Evolutionary conservation across 2,888 invertebrate genomes (phyloP).

Genomic region (Hylaea fasciaria): DNA sequence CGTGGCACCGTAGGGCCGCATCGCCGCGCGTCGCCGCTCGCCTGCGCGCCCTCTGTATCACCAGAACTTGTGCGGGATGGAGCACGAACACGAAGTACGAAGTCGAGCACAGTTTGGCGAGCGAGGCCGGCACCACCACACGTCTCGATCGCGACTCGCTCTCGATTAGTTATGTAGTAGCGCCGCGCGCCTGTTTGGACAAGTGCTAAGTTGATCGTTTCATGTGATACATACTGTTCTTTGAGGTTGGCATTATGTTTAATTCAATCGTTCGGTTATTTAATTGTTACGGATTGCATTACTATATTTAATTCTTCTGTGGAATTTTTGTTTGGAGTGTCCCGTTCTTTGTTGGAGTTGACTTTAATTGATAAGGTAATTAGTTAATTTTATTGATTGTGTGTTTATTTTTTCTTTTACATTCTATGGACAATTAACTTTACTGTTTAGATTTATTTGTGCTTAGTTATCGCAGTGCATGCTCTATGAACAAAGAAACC

Average conservation of each 20-base stretch:
- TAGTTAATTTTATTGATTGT: slow-evolving; percentile 40
- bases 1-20: slow-evolving; percentile 52
- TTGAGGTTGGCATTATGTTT: slow-evolving; percentile 79
- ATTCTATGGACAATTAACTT: slow-evolving; percentile 21
- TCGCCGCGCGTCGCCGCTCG: slow-evolving; percentile 40
- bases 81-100: slow-evolving; percentile 50
- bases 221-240: slow-evolving; percentile 80
- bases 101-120: slow-evolving; percentile 72
- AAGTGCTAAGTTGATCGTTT: slow-evolving; percentile 84
- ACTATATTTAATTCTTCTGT: slow-evolving; percentile 59
- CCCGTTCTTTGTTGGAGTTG: slow-evolving; percentile 59
- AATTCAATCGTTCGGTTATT: slow-evolving; percentile 77
- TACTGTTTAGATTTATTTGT: slow-evolving; percentile 25
- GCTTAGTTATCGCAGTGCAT: slow-evolving; percentile 16
- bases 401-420: slow-evolving; percentile 22
- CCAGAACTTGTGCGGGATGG: slow-evolving; percentile 69
- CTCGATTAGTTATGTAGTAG: slow-evolving; percentile 68
- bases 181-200: slow-evolving; percentile 73
- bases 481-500: slow-evolving; percentile 40
- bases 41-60: slow-evolving; percentile 73
- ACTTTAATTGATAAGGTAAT: slow-evolving; percentile 58
- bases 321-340: slow-evolving; percentile 54
- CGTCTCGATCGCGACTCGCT: slow-evolving; percentile 54
- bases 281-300: slow-evolving; percentile 71
- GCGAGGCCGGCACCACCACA: slow-evolving; percentile 65